Percentiles rank a stretch among this genome's conserved stretches.
Conservation (phyloP, 1,140 invertebrate species). For the Leptinotarsa texana region DNA sequence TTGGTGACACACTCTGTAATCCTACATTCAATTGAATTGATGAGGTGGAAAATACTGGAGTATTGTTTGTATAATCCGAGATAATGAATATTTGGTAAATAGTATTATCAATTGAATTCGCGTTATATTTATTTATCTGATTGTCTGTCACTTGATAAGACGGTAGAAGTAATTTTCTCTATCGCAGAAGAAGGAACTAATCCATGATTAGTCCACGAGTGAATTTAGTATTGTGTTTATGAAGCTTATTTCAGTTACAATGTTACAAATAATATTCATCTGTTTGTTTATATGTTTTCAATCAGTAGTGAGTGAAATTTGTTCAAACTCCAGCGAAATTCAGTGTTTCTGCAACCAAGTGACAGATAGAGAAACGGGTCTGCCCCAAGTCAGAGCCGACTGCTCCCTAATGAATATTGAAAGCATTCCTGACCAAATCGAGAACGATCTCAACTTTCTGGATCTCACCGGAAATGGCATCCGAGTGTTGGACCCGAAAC, state of each 20-base stretch:
- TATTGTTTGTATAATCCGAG: not conserved
- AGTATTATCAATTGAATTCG: not conserved
- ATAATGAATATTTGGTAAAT: not conserved
- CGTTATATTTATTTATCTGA: not conserved
- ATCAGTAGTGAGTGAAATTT: not conserved
- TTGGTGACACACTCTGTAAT: not conserved
- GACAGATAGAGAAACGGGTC: constrained; percentile 19
- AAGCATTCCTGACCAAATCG: constrained; percentile 37
- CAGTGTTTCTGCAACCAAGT: constrained; percentile 32
- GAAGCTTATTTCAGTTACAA: not conserved
- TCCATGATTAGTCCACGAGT: not conserved
- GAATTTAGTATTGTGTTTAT: not conserved
- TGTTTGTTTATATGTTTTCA: not conserved
- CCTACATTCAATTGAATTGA: too few species aligned
- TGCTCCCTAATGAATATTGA: constrained; percentile 38
- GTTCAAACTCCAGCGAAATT: constrained; percentile 7
- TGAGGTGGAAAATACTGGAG: not conserved
- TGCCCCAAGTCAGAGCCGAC: constrained; percentile 35
- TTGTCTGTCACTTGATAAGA: not conserved
- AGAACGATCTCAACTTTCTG: constrained; percentile 37
- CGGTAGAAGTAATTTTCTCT: not conserved
- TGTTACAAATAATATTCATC: not conserved
- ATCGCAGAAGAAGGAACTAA: not conserved
- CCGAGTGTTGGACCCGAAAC: constrained; percentile 36
- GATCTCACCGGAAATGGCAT: constrained; percentile 50